These are phyloP conservation scores for Serilophus lunatus DNA, from an alignment of 2,113 vertebrate species.

Conservation along the genomic window DNA sequence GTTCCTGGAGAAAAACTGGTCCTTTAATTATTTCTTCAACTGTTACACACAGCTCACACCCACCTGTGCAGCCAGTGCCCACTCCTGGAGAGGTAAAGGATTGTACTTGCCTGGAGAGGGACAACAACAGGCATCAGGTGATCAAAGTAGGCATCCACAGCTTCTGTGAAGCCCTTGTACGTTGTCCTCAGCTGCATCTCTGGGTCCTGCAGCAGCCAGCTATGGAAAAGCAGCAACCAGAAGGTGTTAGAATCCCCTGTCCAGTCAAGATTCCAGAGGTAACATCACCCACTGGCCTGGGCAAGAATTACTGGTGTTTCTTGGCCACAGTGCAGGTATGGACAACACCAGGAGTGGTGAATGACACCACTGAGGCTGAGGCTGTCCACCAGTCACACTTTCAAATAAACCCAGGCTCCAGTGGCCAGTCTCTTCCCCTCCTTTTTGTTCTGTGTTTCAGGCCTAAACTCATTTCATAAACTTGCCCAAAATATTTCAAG, in stretches of 20 bases:
- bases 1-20: background rate
- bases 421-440: background rate
- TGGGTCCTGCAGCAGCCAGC: conserved; percentile 86
- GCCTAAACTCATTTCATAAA: background rate
- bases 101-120: conserved; percentile 81
- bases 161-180: conserved; percentile 82
- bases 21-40: background rate
- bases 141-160: conserved; percentile 84
- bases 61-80: background rate
- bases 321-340: rapidly evolving
- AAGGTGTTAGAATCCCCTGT: background rate
- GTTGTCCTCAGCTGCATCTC: conserved; percentile 87
- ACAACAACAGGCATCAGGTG: conserved; percentile 81
- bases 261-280: background rate
- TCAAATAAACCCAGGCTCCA: background rate
- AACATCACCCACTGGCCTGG: background rate
- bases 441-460: background rate
- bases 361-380: background rate
- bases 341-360: rapidly evolving
- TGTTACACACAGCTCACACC: background rate
- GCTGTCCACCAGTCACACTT: background rate
- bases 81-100: background rate
- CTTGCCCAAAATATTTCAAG: background rate
- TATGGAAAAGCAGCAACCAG: conserved; percentile 7
- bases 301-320: background rate